Evolutionary conservation across 2,888 invertebrate species (phyloP).

Genomic region (Petrolisthes cinctipes): DNA sequence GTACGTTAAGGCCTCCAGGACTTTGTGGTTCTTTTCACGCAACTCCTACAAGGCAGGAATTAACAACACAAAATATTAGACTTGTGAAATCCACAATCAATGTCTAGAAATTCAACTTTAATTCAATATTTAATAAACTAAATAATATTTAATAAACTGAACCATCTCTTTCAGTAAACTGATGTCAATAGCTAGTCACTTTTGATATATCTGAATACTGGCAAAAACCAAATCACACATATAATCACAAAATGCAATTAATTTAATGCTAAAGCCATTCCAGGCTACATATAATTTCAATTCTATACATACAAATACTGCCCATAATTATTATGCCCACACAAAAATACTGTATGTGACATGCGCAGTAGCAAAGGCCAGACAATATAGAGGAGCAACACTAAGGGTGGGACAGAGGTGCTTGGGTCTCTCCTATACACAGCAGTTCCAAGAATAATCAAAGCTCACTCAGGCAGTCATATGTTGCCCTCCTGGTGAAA

Average conservation of each 20-base stretch:
- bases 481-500: constrained; percentile 5
- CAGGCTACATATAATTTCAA: too few relatives aligned
- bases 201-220: too few relatives aligned
- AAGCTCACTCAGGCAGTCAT: neutral
- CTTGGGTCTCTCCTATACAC: neutral
- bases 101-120: too few relatives aligned
- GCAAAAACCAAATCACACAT: too few relatives aligned
- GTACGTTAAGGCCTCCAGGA: constrained; percentile 60
- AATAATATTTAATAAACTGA: too few relatives aligned
- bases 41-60: constrained; percentile 61
- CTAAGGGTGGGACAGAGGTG: neutral
- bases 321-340: neutral
- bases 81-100: neutral
- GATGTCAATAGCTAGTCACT: too few relatives aligned
- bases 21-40: constrained; percentile 63
- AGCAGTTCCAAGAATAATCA: constrained; percentile 17
- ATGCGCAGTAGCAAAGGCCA: constrained; percentile 43
- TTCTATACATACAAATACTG: too few relatives aligned
- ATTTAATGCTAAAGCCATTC: too few relatives aligned
- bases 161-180: too few relatives aligned
- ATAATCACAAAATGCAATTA: too few relatives aligned
- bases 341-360: constrained; percentile 31
- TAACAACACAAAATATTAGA: constrained; percentile 54
- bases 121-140: too few relatives aligned
- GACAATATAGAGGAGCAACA: neutral